Conservation (phyloP, 2,113 vertebrate genomes). For the Antennarius striatus region DNA sequence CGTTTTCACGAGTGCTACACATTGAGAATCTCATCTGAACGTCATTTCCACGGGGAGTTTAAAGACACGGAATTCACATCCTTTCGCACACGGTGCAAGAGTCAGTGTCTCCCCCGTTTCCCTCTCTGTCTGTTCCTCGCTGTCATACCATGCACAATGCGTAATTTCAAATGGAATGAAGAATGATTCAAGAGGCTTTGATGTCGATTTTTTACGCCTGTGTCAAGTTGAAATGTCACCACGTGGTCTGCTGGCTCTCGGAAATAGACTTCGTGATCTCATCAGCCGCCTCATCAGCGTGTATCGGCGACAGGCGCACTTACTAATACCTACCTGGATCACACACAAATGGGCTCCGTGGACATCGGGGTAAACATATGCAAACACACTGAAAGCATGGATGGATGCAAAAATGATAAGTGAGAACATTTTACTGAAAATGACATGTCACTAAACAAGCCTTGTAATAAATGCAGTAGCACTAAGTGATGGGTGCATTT, state of each 20-base stretch:
- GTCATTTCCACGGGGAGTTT: slow-evolving; percentile 47
- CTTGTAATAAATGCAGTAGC: slow-evolving; percentile 48
- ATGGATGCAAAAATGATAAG: slow-evolving; percentile 1
- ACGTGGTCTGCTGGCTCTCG: slow-evolving; percentile 33
- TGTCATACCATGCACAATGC: slow-evolving; percentile 49
- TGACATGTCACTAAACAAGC: slow-evolving; percentile 52
- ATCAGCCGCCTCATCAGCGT: slow-evolving; percentile 56
- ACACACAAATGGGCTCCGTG: neutral
- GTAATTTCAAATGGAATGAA: slow-evolving; percentile 59
- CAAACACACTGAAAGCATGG: slow-evolving; percentile 7
- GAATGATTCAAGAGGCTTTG: slow-evolving; percentile 56
- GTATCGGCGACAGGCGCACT: slow-evolving; percentile 51
- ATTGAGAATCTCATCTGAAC: slow-evolving; percentile 37
- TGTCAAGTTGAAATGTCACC: slow-evolving; percentile 57
- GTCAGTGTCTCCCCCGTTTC: neutral
- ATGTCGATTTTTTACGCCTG: slow-evolving; percentile 59
- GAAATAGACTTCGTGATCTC: slow-evolving; percentile 47
- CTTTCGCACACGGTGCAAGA: slow-evolving; percentile 10
- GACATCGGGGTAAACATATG: neutral
- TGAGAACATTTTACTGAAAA: slow-evolving; percentile 32
- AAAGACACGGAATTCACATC: slow-evolving; percentile 25
- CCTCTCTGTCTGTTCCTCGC: slow-evolving; percentile 1
- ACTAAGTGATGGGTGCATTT: slow-evolving; percentile 51
- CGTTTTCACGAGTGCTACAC: neutral
- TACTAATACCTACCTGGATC: slow-evolving; percentile 24